Base-by-base conservation (phyloP, 2,797 vertebrate genomes). In the Eulemur coronatus region DNA sequence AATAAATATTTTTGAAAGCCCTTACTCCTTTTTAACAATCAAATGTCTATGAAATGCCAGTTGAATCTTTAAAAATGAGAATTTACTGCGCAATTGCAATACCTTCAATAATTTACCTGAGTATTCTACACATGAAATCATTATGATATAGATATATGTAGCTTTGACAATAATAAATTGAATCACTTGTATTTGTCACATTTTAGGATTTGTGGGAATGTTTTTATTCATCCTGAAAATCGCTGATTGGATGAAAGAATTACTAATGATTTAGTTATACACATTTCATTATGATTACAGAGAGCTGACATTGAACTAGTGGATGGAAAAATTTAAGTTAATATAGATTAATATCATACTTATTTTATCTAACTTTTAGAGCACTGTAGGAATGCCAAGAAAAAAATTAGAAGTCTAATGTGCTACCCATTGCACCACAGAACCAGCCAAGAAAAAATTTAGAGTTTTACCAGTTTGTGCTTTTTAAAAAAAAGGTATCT, bases 181-280 rank as follows among this genome's bases (percentile, higher is more conserved):
- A 84, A 94, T 65, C 33, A 67, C 33, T 93, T 93, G 17, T 13
- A 80, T 55, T 55, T 78, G 65, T 85, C 69, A 81, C 30, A 69
- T 91, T 96, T 91, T 84, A 92, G 46, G 38, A 75, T 57, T 96
- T 89, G 69, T 93, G 59, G 73, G 38, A 95, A 76, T 86, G 30
- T 81, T 96, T 89, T 84, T 92, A 81, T 88, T 94, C 55, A 92
- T 94, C 72, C 55, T 94, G 57, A 94, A 97, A 94, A 88, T 63
- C 92, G 28, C 1, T 85, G 43, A 90, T 81, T 92, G 65, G 95
- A 87, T 82, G 88, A 90, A 87, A 86, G 26, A 81, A 92, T 97
- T 84, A 57, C 13, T 43, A 55, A 46, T 28, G 10, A 80, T 80
- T 94, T 89, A 81, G 15, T 86, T 85, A 52, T 22, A 33, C 20